A percentile compares a stretch with the other conserved stretches of the same genome.
phyloP scores from a whole-genome alignment of 2,113 vertebrate species.

The Paramormyrops kingsleyae region DNA sequence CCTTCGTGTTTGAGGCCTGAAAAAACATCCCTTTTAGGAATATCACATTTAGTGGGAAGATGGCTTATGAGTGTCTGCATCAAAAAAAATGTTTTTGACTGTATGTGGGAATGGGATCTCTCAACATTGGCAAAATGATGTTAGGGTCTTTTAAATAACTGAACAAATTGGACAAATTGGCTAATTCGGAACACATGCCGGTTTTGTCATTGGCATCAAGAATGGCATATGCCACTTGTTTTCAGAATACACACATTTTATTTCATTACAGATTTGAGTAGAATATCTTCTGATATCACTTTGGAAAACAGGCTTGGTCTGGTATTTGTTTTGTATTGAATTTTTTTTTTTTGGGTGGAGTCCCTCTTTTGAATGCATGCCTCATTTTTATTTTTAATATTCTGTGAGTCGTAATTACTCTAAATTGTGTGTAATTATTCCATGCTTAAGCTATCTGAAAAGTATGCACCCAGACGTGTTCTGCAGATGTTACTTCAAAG shows the following conservation, averaged over 20 bases:
- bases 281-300: not conserved
- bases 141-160: not conserved
- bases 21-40: not conserved
- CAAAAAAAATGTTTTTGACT: not conserved
- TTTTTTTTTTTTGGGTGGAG: not conserved
- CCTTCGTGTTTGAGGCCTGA: not conserved
- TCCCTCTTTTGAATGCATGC: not conserved
- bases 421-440: not conserved
- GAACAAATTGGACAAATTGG: not conserved
- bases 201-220: not conserved
- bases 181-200: not conserved
- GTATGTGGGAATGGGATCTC: not conserved
- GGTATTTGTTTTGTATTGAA: not conserved
- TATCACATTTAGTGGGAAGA: not conserved
- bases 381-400: not conserved
- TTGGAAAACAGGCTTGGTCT: not conserved
- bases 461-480: not conserved
- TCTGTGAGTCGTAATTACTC: not conserved
- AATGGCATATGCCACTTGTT: not conserved
- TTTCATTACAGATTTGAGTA: not conserved
- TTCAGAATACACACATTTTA: not conserved
- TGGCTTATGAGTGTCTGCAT: not conserved
- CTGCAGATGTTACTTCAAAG: not conserved
- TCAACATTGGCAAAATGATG: not conserved
- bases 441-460: not conserved